Conservation (phyloP, 2,888 invertebrate genomes). For the Malachius bipustulatus region DNA sequence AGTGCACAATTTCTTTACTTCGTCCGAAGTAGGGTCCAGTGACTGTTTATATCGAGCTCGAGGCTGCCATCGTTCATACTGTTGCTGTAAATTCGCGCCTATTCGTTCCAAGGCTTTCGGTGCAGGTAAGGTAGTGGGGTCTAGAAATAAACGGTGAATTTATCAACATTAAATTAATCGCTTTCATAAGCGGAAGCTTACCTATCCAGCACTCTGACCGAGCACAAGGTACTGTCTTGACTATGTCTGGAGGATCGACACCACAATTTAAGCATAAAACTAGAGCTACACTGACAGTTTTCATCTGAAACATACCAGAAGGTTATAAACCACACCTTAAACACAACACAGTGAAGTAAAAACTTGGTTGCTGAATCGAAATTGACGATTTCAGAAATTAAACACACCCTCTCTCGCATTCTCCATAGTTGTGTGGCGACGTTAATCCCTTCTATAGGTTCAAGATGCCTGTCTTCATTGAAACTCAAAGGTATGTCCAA, state of each 20-base stretch:
- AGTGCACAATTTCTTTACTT: conserved; percentile 92
- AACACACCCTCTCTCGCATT: conserved; percentile 75
- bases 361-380: no score
- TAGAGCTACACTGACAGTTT: conserved; percentile 96
- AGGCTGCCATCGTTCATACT: conserved; percentile 99
- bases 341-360: conserved; percentile 2
- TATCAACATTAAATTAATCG: no score
- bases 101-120: conserved; percentile 88
- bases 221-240: conserved; percentile 95
- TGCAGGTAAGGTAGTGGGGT: conserved; percentile 78
- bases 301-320: conserved; percentile 59
- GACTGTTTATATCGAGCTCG: conserved; percentile 94
- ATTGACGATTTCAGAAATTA: no score
- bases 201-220: conserved; percentile 95
- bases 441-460: conserved; percentile 54
- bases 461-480: conserved; percentile 60
- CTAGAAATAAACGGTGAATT: conserved; percentile 43
- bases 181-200: no score
- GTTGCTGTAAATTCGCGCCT: conserved; percentile 81
- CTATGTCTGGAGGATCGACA: conserved; percentile 98
- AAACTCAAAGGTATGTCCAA: conserved; percentile 62
- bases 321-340: conserved; percentile 15
- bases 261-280: conserved; percentile 97
- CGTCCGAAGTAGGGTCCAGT: conserved; percentile 94
- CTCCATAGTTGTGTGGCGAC: conserved; percentile 73